A percentile compares a stretch with the other conserved stretches of the same genome.
phyloP scores from a whole-genome alignment of 1,140 invertebrate genomes.

The Gonatopus flavifemur region DNA sequence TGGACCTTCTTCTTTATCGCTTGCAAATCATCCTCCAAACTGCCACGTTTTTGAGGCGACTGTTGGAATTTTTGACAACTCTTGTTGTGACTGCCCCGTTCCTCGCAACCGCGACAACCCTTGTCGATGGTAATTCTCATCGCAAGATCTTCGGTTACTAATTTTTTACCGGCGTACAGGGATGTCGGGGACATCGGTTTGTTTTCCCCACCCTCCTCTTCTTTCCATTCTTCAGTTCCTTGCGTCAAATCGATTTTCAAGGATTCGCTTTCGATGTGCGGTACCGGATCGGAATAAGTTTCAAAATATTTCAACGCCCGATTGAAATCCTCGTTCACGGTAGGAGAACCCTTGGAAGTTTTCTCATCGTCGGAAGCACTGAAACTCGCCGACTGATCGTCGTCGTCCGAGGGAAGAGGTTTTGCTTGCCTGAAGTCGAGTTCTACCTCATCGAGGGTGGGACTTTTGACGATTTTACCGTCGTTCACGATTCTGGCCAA shows the following conservation, averaged over 20 bases:
- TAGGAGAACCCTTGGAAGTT: too few relatives aligned
- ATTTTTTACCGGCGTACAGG: constrained; percentile 37
- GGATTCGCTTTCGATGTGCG: constrained; percentile 11
- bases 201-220: constrained; percentile 8
- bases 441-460: constrained; percentile 38
- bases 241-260: constrained; percentile 28
- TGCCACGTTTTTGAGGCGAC: constrained; percentile 3
- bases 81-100: constrained; percentile 25
- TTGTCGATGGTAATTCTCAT: constrained; percentile 40
- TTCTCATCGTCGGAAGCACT: constrained; percentile 5
- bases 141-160: constrained; percentile 44
- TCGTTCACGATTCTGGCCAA: constrained; percentile 49
- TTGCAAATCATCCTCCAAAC: constrained; percentile 26
- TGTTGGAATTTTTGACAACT: constrained; percentile 6
- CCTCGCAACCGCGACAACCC: constrained; percentile 44
- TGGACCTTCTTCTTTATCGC: constrained; percentile 8
- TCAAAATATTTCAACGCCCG: constrained; percentile 42
- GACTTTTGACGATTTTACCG: constrained; percentile 38
- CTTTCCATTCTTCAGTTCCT: constrained; percentile 27
- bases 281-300: constrained; percentile 13
- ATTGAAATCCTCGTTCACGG: constrained; percentile 32
- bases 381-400: constrained; percentile 2
- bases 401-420: constrained; percentile 6
- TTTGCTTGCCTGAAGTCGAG: constrained; percentile 36
- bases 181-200: constrained; percentile 5